Conservation (phyloP, 2,113 vertebrate genomes). For the Lonchura striata region DNA sequence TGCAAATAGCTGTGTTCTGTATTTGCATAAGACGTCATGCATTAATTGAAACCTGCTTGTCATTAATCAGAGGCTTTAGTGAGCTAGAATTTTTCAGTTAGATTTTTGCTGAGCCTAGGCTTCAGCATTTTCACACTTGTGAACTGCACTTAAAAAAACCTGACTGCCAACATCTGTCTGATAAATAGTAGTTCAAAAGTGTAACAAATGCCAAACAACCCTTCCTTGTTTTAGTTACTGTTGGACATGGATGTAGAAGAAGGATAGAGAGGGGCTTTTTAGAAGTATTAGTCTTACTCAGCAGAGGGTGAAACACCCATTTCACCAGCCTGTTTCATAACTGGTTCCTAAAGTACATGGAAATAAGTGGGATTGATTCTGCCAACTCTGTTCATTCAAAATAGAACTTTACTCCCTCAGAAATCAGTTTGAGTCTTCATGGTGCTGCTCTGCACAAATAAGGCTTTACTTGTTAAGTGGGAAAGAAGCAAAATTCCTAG, state of each 20-base stretch:
- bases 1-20: neutral
- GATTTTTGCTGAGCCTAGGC: neutral
- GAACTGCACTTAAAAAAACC: neutral
- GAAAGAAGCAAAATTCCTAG: neutral
- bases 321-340: neutral
- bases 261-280: neutral
- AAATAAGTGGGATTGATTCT: neutral
- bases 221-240: neutral
- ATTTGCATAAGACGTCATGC: neutral
- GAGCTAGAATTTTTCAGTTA: neutral
- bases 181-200: slow-evolving; percentile 3
- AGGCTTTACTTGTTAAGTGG: neutral
- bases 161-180: neutral
- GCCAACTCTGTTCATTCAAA: neutral
- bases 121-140: neutral
- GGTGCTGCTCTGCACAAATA: neutral
- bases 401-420: neutral
- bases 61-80: slow-evolving; percentile 16
- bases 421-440: neutral
- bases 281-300: neutral
- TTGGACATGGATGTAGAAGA: neutral
- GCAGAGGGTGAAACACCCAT: neutral
- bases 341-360: neutral
- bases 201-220: slow-evolving; percentile 11
- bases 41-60: slow-evolving; percentile 12